These are phyloP conservation scores for Cyclina sinensis DNA, from an alignment of 1,140 invertebrate genomes.

Conservation along the genomic window DNA sequence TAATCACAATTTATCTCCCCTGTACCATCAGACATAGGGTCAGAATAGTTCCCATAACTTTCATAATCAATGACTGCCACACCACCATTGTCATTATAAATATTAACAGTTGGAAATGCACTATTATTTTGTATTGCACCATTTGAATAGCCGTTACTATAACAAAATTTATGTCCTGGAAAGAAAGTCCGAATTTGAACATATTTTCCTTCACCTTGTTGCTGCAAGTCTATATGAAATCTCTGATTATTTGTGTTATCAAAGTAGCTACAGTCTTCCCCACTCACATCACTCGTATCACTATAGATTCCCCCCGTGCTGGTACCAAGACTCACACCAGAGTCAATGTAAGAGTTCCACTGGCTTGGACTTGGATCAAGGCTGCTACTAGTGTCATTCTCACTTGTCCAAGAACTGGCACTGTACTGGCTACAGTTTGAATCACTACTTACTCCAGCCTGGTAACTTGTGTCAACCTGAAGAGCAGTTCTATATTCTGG, in stretches of 20 bases:
- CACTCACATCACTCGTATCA: conserved; percentile 63
- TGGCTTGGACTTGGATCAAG: conserved; percentile 62
- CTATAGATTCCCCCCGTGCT: conserved; percentile 51
- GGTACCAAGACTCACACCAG: conserved; percentile 46
- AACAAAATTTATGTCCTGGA: conserved; percentile 9
- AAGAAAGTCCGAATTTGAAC: conserved; percentile 38
- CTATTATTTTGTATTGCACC: conserved; percentile 51
- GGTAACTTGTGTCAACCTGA: conserved; percentile 63
- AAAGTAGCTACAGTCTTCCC: conserved; percentile 54
- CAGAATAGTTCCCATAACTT: conserved; percentile 11
- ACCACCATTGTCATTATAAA: conserved; percentile 15
- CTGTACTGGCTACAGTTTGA: conserved; percentile 67
- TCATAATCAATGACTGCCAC: conserved; percentile 26
- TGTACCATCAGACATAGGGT: neutral
- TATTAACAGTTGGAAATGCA: conserved; percentile 42
- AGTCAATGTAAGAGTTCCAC: conserved; percentile 54
- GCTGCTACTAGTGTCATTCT: conserved; percentile 61
- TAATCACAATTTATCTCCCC: conserved; percentile 47
- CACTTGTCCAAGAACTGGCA: conserved; percentile 61
- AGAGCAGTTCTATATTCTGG: conserved; percentile 57
- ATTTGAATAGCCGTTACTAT: conserved; percentile 17
- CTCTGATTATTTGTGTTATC: neutral
- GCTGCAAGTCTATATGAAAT: conserved; percentile 20
- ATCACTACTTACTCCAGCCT: conserved; percentile 58
- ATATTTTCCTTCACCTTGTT: conserved; percentile 8